Percentiles rank a stretch among this genome's conserved stretches.
Evolutionary conservation across 1,140 invertebrate genomes (phyloP).

Genomic region (Lepeophtheirus salmonis): DNA sequence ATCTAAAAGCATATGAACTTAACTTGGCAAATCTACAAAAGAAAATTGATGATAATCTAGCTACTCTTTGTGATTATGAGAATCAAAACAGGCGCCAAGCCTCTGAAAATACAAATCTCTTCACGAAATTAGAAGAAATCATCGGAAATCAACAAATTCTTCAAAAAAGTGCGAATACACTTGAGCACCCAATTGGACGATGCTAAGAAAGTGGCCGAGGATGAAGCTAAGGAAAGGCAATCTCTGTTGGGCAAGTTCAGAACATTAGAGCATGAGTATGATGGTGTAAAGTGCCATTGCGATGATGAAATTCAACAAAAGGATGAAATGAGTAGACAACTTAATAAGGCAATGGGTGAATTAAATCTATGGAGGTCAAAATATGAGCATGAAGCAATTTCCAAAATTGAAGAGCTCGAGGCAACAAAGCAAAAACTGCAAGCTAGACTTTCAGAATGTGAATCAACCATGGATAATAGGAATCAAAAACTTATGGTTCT

Average conservation of each 20-base stretch:
- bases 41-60: constrained; percentile 33
- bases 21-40: constrained; percentile 35
- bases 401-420: constrained; percentile 38
- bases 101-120: constrained; percentile 34
- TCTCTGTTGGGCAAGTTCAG: constrained; percentile 27
- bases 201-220: constrained; percentile 35
- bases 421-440: constrained; percentile 64
- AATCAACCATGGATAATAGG: constrained; percentile 54
- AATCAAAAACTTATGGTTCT: constrained; percentile 59
- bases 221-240: constrained; percentile 28
- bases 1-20: constrained; percentile 31
- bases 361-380: constrained; percentile 35
- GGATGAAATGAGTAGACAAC: constrained; percentile 36
- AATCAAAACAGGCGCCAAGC: constrained; percentile 30
- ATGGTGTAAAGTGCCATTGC: constrained; percentile 33
- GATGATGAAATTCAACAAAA: constrained; percentile 33
- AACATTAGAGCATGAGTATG: constrained; percentile 33
- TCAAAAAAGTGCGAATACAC: constrained; percentile 45
- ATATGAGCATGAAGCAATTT: constrained; percentile 67
- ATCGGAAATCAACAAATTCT: constrained; percentile 35
- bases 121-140: constrained; percentile 35
- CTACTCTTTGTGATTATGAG: constrained; percentile 30
- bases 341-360: constrained; percentile 39
- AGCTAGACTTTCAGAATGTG: constrained; percentile 77
- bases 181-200: constrained; percentile 37